Conservation (phyloP, 2,888 invertebrate genomes). For the Drosophila falleni region DNA sequence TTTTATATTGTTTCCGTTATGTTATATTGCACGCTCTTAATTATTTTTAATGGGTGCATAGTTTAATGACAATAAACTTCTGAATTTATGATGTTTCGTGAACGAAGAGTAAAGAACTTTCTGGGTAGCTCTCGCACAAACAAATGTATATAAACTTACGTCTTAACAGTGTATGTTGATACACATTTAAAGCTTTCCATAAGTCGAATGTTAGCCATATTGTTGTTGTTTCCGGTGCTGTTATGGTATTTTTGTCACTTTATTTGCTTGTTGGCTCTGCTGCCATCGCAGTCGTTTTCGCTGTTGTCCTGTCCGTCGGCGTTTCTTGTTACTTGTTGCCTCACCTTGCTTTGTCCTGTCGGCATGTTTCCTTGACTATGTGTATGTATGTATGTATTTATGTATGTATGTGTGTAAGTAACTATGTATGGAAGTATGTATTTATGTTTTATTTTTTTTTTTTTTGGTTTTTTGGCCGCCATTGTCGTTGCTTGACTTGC, state of each 20-base stretch:
- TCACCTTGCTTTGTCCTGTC: neutral
- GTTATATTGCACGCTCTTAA: no score
- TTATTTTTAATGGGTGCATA: no score
- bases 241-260: slow-evolving; percentile 34
- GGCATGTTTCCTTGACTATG: neutral
- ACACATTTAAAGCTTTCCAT: slow-evolving; percentile 34
- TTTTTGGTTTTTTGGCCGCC: neutral
- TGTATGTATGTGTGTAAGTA: neutral
- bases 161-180: neutral
- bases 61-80: no score
- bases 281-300: neutral
- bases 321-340: neutral
- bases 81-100: no score
- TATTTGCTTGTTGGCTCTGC: slow-evolving; percentile 39
- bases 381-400: neutral
- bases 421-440: neutral
- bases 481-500: neutral
- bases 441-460: neutral
- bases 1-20: no score
- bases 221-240: slow-evolving; percentile 32
- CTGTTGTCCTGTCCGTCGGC: neutral
- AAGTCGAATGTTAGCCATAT: slow-evolving; percentile 36
- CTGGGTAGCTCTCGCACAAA: slow-evolving; percentile 2
- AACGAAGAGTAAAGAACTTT: neutral
- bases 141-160: neutral